Base-by-base conservation (phyloP, 1,140 invertebrate species). In the Oreohelix idahoensis region DNA sequence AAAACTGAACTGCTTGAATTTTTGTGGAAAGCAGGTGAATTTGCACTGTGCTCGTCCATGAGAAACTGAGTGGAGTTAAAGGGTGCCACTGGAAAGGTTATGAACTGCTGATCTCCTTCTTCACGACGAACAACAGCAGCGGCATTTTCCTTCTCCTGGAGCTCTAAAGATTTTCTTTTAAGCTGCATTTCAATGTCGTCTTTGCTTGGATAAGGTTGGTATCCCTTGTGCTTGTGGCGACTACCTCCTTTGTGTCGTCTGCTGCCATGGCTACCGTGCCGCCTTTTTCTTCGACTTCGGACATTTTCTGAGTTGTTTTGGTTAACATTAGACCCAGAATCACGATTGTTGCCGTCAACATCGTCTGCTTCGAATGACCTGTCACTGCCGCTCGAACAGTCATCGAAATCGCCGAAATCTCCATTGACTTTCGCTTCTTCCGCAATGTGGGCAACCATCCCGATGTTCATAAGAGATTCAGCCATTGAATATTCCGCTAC, bases 401-500 rank as follows among this genome's bases (percentile, higher is more conserved):
- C 32, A 39, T 82, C 80, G n/a, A 45, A 74, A 63, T 82, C 80
- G 51, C 35, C 63, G 23, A 29, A 29, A 23, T 39, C 71, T 39
- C n/a, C 38, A 36, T 35, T 17, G n/a, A 76, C 36, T 71, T 71
- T 58, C 26, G 53, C 26, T 58, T 36, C 63, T 29, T 38, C 38
- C 45, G 10, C 66, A 49, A 1, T 4, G n/a, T 32, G 29, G 17
- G 66, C 51, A 0, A 71, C 5, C n/a, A 49, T 66, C 26, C 69
- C 39, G 8, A 38, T 71, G 32, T 35, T 26, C 32, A 51, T 80
- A 2, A 36, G 32, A 45, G 58, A 49, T 71, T 82, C 80, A 82
- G 80, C 80, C 80, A 82, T 82, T 82, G 80, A 82, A 82, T 74
- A 82, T 51, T 74, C 71, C 80, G 51, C 80, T 82, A 75, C 69